A percentile compares a stretch with the other conserved stretches of the same genome.
Conservation (phyloP, 1,140 invertebrate species). For the Drosophila aff. region DNA sequence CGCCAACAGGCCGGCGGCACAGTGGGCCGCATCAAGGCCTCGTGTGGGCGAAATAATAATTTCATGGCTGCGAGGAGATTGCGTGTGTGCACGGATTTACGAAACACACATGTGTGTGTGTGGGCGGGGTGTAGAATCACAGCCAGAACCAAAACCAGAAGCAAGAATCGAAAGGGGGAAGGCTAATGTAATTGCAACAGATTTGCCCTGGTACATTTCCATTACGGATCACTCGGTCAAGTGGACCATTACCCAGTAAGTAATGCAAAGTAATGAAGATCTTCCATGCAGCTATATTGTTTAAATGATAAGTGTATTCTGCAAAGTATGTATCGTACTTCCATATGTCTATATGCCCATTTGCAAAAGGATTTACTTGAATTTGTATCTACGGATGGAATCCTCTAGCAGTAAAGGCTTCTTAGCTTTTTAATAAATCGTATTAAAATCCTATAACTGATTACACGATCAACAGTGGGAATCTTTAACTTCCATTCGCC, state of each 20-base stretch:
- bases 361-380: not conserved
- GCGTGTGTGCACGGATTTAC: conserved; percentile 31
- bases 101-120: conserved; percentile 29
- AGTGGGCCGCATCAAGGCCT: conserved; percentile 38
- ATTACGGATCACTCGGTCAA: conserved; percentile 44
- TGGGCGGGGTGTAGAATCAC: conserved; percentile 1
- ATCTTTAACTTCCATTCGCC: not conserved
- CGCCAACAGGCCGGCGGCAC: conserved; percentile 16
- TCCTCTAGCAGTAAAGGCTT: not conserved
- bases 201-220: conserved; percentile 27
- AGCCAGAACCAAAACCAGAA: conserved; percentile 3
- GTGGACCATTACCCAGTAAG: conserved; percentile 24
- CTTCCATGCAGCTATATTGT: not conserved
- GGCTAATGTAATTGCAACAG: conserved; percentile 33
- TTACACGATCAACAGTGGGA: not conserved
- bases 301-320: conserved; percentile 6
- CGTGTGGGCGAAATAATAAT: conserved; percentile 27
- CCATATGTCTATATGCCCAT: not conserved
- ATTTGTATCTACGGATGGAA: not conserved
- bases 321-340: not conserved
- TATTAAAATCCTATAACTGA: not conserved
- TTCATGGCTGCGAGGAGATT: conserved; percentile 22
- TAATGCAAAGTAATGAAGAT: conserved; percentile 7
- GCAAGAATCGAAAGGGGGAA: conserved; percentile 2
- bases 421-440: not conserved